phyloP scores from a whole-genome alignment of 2,797 vertebrate genomes.

The Crocidura indochinensis region DNA sequence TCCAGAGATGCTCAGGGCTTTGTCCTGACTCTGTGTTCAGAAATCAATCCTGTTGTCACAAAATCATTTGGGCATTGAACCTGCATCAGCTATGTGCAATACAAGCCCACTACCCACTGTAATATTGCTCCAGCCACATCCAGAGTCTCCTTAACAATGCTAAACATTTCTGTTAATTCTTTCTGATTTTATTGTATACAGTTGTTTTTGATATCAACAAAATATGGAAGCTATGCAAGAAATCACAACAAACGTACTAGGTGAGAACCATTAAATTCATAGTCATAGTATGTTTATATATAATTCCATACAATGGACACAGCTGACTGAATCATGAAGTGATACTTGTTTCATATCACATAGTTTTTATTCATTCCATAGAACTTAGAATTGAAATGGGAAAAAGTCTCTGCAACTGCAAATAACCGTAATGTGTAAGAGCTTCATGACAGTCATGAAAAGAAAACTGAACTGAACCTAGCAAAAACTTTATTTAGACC shows the following conservation, averaged over 20 bases:
- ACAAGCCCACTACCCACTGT: too few species aligned
- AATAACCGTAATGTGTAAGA: slow-evolving; percentile 19
- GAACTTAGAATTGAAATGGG: slow-evolving; percentile 56
- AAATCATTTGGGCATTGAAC: too few species aligned
- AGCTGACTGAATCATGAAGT: not conserved
- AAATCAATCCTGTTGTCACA: too few species aligned
- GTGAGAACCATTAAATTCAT: not conserved
- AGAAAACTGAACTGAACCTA: not conserved
- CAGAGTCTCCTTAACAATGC: slow-evolving; percentile 31
- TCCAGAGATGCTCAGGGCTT: too few species aligned
- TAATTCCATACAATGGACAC: slow-evolving; percentile 4
- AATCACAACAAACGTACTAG: slow-evolving; percentile 10
- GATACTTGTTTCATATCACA: slow-evolving; percentile 3
- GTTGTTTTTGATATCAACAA: not conserved
- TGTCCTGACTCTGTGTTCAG: too few species aligned
- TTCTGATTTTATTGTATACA: slow-evolving; percentile 10
- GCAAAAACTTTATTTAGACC: slow-evolving; percentile 52
- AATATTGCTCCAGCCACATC: not conserved
- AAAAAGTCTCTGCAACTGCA: slow-evolving; percentile 15
- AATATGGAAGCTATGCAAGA: not conserved
- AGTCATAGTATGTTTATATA: slow-evolving; percentile 49
- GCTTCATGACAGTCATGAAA: slow-evolving; percentile 19
- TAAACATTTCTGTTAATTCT: slow-evolving; percentile 25
- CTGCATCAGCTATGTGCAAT: too few species aligned
- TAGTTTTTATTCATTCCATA: slow-evolving; percentile 30